A percentile compares a stretch with the other conserved stretches of the same genome.
Evolutionary conservation across 53 echinoderm and acorn worm species (phyloP).

Genomic region (Holothuria scabra): DNA sequence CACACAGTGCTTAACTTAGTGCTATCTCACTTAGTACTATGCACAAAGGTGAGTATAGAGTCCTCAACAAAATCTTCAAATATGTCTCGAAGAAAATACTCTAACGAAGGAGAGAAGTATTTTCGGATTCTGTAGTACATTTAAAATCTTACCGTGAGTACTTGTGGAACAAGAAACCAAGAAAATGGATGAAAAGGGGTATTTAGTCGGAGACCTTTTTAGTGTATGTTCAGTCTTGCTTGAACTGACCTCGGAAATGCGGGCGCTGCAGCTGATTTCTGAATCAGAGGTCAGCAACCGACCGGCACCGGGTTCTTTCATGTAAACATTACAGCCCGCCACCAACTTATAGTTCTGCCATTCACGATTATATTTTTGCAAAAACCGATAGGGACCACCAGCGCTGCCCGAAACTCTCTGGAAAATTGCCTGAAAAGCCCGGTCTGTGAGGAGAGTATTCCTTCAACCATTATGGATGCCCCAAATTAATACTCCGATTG

Average conservation of each 20-base stretch:
- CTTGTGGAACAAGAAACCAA: neutral
- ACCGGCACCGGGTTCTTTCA: neutral
- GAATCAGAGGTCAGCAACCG: neutral
- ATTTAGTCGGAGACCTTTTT: neutral
- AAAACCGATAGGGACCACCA: too few species aligned
- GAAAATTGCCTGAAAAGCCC: too few species aligned
- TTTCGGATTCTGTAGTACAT: neutral
- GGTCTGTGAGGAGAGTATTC: too few species aligned
- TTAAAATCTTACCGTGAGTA: neutral
- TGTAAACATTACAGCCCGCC: constrained; percentile 33
- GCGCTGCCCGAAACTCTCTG: too few species aligned
- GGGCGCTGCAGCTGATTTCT: constrained; percentile 24
- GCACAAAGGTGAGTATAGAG: constrained; percentile 16
- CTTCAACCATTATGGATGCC: too few species aligned
- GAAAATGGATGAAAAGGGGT: neutral
- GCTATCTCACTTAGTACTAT: neutral
- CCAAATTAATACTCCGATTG: too few species aligned
- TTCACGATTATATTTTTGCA: too few species aligned
- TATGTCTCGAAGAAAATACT: neutral
- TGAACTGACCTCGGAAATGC: constrained; percentile 28
- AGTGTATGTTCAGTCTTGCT: neutral
- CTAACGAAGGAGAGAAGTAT: neutral
- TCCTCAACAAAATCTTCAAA: constrained; percentile 2
- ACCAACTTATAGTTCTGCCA: too few species aligned
- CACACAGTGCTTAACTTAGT: neutral